A percentile compares a stretch with the other conserved stretches of the same genome.
Evolutionary conservation across 2,113 vertebrate genomes (phyloP).

Genomic region (Poeciliopsis turrubarensis): DNA sequence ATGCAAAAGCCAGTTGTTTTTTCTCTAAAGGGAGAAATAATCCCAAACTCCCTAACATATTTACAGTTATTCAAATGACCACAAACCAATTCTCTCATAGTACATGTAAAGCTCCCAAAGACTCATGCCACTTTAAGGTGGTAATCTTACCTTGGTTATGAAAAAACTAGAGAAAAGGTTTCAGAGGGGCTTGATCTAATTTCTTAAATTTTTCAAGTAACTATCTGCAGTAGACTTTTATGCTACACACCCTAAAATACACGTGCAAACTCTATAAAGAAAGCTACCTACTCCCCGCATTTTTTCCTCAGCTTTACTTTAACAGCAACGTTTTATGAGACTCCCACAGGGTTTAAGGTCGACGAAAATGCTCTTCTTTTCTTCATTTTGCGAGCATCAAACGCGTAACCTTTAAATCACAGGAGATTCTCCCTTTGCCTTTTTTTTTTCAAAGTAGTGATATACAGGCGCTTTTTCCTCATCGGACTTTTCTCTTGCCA

Average conservation of each 20-base stretch:
- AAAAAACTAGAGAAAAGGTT: conserved; percentile 7
- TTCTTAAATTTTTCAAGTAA: conserved; percentile 14
- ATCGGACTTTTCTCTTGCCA: conserved; percentile 50
- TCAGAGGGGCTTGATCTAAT: conserved; percentile 9
- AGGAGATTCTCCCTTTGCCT: conserved; percentile 42
- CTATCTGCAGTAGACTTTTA: background rate
- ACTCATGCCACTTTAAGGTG: background rate
- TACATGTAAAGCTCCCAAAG: background rate
- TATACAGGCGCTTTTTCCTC: conserved; percentile 46
- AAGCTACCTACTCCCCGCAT: background rate
- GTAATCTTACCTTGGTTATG: conserved; percentile 4
- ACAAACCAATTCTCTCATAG: conserved; percentile 20
- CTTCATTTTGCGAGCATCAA: conserved; percentile 50
- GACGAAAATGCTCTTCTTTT: conserved; percentile 47
- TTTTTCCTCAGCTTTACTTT: conserved; percentile 29
- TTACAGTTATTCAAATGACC: conserved; percentile 38
- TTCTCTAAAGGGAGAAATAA: background rate
- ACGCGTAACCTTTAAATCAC: conserved; percentile 65
- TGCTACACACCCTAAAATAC: background rate
- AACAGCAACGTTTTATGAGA: conserved; percentile 17
- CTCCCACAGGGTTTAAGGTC: conserved; percentile 36
- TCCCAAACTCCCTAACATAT: conserved; percentile 24
- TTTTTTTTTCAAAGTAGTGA: conserved; percentile 39
- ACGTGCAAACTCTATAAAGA: background rate
- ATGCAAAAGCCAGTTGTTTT: conserved; percentile 8